Evolutionary conservation across 1,140 invertebrate genomes (phyloP).

Genomic region (Drosophila seguyi): DNA sequence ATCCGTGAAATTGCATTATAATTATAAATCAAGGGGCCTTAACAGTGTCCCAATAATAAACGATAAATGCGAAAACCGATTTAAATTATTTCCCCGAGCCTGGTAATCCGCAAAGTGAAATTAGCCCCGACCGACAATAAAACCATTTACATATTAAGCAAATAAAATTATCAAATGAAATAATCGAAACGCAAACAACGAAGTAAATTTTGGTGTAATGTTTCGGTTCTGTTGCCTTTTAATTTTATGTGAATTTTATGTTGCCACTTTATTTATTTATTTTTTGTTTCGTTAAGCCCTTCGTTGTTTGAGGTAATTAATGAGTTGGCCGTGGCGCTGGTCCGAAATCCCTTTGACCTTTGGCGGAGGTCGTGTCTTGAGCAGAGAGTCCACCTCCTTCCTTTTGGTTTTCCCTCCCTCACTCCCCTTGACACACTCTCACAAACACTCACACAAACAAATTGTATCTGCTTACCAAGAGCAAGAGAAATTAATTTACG

Average conservation of each 20-base stretch:
- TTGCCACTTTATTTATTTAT: slow-evolving; percentile 22
- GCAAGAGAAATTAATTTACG: slow-evolving; percentile 76
- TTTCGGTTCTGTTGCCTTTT: slow-evolving; percentile 7
- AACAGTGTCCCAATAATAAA: slow-evolving; percentile 24
- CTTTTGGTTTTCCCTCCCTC: background rate
- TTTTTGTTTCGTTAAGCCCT: background rate
- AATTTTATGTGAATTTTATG: slow-evolving; percentile 21
- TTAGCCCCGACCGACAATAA: slow-evolving; percentile 41
- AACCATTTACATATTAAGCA: slow-evolving; percentile 51
- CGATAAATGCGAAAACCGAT: slow-evolving; percentile 25
- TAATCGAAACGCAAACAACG: slow-evolving; percentile 47
- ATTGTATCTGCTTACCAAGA: slow-evolving; percentile 64
- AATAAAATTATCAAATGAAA: slow-evolving; percentile 57
- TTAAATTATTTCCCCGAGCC: slow-evolving; percentile 47
- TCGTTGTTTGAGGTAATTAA: slow-evolving; percentile 44
- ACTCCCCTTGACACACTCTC: background rate
- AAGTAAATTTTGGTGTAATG: slow-evolving; percentile 37
- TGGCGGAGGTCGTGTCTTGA: slow-evolving; percentile 53
- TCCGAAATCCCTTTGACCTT: slow-evolving; percentile 47
- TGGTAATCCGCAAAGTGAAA: slow-evolving; percentile 53
- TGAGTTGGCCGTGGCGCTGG: slow-evolving; percentile 30
- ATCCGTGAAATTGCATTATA: slow-evolving; percentile 15
- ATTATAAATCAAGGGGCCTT: slow-evolving; percentile 60
- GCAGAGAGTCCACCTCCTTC: slow-evolving; percentile 2
- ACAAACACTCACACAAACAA: slow-evolving; percentile 31